phyloP scores from a whole-genome alignment of 2,888 invertebrate species.

The Nineta flava region DNA sequence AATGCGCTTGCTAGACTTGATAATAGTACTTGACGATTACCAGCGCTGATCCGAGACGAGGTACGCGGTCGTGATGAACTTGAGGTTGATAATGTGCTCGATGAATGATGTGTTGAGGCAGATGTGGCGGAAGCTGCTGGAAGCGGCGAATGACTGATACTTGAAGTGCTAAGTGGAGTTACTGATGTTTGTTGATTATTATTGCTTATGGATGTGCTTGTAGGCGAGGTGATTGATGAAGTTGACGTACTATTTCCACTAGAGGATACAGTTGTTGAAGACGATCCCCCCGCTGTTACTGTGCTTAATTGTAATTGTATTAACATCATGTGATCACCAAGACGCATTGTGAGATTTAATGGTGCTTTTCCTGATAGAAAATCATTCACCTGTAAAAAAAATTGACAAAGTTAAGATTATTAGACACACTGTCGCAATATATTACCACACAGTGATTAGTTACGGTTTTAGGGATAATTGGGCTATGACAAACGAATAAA shows the following conservation, averaged over 20 bases:
- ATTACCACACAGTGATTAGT: too few species aligned
- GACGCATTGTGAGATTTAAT: slow-evolving; percentile 82
- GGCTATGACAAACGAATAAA: too few species aligned
- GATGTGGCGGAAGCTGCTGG: background rate
- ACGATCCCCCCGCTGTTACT: slow-evolving; percentile 41
- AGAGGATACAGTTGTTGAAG: background rate
- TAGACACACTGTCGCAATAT: background rate
- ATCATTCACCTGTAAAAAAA: slow-evolving; percentile 58
- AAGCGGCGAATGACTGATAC: background rate
- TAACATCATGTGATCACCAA: slow-evolving; percentile 96
- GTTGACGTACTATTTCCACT: background rate
- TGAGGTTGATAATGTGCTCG: slow-evolving; percentile 6
- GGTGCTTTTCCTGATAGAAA: slow-evolving; percentile 91
- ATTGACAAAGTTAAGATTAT: slow-evolving; percentile 4
- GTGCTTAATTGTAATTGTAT: slow-evolving; percentile 89
- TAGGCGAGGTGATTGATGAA: background rate
- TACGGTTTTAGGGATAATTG: too few species aligned
- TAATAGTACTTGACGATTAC: slow-evolving; percentile 8
- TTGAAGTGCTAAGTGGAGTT: background rate
- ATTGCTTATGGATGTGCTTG: slow-evolving; percentile 8
- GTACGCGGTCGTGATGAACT: slow-evolving; percentile 5
- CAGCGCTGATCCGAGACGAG: slow-evolving; percentile 5
- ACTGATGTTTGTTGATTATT: slow-evolving; percentile 16
- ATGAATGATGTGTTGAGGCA: background rate
- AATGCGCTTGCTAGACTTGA: slow-evolving; percentile 5